These are phyloP conservation scores for Elysia crispata DNA, from an alignment of 2,888 invertebrate genomes.

Conservation along the genomic window DNA sequence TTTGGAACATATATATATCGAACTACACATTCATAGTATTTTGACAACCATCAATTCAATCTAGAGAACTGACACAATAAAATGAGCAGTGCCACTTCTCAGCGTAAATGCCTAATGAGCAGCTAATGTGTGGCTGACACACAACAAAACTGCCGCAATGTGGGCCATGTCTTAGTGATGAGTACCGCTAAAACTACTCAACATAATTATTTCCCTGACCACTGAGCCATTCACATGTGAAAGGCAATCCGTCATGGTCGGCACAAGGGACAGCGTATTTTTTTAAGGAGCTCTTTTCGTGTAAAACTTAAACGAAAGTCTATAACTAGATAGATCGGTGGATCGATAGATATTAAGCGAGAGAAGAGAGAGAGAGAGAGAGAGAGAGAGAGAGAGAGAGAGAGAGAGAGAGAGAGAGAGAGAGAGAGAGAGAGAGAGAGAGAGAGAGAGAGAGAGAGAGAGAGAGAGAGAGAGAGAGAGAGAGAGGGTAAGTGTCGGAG, in stretches of 20 bases:
- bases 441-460: constrained; percentile 36
- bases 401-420: not conserved
- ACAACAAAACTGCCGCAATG: no score
- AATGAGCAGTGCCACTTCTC: no score
- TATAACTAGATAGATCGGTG: not conserved
- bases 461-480: constrained; percentile 24
- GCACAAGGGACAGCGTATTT: not conserved
- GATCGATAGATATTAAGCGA: not conserved
- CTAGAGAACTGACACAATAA: no score
- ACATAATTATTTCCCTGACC: no score
- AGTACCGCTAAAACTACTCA: no score
- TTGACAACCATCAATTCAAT: no score
- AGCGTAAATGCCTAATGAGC: no score
- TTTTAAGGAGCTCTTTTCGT: not conserved
- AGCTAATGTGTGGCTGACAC: no score
- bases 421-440: constrained; percentile 33
- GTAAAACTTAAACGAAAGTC: not conserved
- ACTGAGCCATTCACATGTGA: no score
- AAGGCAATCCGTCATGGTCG: not conserved
- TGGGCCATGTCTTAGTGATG: no score
- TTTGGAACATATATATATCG: no score
- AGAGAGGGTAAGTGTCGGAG: constrained; percentile 30
- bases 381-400: not conserved
- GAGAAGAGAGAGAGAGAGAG: not conserved
- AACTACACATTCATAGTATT: no score